Base-by-base conservation (phyloP, 1,140 invertebrate genomes). In the Pantala flavescens region DNA sequence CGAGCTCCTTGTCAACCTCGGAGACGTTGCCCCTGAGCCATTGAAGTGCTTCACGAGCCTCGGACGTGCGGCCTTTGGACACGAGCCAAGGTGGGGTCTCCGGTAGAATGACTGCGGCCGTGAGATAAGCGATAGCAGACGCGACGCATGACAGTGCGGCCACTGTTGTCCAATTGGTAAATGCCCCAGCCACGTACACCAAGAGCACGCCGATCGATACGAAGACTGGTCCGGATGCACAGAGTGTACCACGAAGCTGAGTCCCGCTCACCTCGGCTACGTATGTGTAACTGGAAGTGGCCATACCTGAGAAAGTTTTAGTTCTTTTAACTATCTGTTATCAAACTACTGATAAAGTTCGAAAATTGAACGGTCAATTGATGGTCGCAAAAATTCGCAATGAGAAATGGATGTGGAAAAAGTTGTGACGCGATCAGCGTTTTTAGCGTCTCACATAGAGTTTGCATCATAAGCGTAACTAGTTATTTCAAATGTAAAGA, bases 81-180 rank as follows among this genome's bases (percentile, higher is more conserved):
- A 89, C 81, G 0, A 89, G 79, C 86, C 87, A 89, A 0, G 84
- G 80, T 0, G 91, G 91, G 74, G 89, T 90, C 82, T 92, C 91
- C 0, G 90, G 90, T 16, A 91, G 82, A 73, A 86, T 85, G 7
- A 88, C 73, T 84, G 89, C 86, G 19, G 87, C 81, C 0, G 90
- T 70, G 0, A 87, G 76, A 5, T 86, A 80, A 0, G 90, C 82
- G 0, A 87, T 76, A 0, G 88, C 77, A 24, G 87, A 82, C 24
- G 88, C 84, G 23, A 84, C 83, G 70, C 87, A 86, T 1, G 36
- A 14, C 63, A 82, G 70, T 0, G 82, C 42, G 2, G 84, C 82
- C 70, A 85, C 77, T 42, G 77, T 78, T 42, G 82, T 78, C 86
- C 80, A 86, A 43, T 77, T 74, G 42, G 80, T 76, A 42, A 79